These are phyloP conservation scores for Rotaria magnacalcarata DNA, from an alignment of 2,888 invertebrate species.

Conservation along the genomic window DNA sequence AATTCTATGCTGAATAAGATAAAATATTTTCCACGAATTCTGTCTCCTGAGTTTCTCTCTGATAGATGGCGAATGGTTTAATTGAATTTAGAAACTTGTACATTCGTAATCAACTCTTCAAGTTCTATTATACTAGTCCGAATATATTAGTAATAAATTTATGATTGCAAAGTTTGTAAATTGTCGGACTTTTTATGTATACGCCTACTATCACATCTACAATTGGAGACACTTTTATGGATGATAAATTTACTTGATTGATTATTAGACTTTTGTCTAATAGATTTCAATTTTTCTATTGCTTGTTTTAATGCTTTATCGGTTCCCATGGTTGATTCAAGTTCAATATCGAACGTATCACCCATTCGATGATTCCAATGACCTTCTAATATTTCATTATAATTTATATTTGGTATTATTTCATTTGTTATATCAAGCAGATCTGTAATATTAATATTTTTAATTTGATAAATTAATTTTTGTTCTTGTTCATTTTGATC, in stretches of 20 bases:
- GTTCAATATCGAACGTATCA: conserved; percentile 3
- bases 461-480: background rate
- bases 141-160: too few relatives aligned
- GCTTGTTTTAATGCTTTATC: background rate
- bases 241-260: background rate
- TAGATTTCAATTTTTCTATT: background rate
- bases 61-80: too few relatives aligned
- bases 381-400: background rate
- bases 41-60: too few relatives aligned
- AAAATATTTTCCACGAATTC: too few relatives aligned
- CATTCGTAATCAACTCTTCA: too few relatives aligned
- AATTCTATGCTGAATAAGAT: too few relatives aligned
- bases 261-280: background rate
- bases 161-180: too few relatives aligned
- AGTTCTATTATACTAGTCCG: too few relatives aligned
- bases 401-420: conserved; percentile 7
- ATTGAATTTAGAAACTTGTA: too few relatives aligned
- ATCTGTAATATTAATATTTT: background rate
- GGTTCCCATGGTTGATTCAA: background rate
- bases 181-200: too few relatives aligned
- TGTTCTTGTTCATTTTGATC: background rate
- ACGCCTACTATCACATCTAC: too few relatives aligned
- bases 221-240: too few relatives aligned
- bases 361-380: background rate
- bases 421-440: background rate